Evolutionary conservation across 2,888 invertebrate genomes (phyloP).

Genomic region (Griposia aprilina): DNA sequence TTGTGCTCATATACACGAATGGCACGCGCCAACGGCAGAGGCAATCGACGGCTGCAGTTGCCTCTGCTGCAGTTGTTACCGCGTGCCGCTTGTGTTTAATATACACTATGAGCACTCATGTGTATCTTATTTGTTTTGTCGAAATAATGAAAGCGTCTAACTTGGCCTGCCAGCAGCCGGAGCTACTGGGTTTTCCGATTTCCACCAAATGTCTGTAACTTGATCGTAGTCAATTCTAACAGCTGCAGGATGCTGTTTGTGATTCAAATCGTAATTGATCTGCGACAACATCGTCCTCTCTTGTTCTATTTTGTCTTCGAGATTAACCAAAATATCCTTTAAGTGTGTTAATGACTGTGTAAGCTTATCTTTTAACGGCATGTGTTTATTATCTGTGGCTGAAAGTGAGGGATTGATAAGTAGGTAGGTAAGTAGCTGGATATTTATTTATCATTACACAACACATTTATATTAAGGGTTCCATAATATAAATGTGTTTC

Average conservation of each 20-base stretch:
- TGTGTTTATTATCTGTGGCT: conserved; percentile 1
- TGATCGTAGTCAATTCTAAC: background rate
- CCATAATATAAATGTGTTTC: background rate
- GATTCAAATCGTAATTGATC: conserved; percentile 1
- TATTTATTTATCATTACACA: background rate
- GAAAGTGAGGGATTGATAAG: conserved; percentile 2
- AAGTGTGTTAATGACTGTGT: conserved; percentile 15
- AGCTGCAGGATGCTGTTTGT: background rate
- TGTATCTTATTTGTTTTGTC: background rate
- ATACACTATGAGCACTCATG: too few relatives aligned
- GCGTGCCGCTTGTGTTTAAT: too few relatives aligned
- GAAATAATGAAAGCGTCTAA: conserved; percentile 12
- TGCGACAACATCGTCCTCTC: conserved; percentile 24
- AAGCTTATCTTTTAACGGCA: conserved; percentile 2
- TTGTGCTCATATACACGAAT: too few relatives aligned
- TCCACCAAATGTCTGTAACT: background rate
- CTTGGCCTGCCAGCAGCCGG: background rate
- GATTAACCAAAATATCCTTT: conserved; percentile 1
- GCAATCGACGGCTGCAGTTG: too few relatives aligned
- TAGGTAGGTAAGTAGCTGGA: background rate
- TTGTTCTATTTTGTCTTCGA: conserved; percentile 23
- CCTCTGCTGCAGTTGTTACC: too few relatives aligned
- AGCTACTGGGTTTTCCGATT: background rate
- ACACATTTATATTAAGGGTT: too few relatives aligned
- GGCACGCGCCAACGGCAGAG: too few relatives aligned